Evolutionary conservation across 2,113 vertebrate genomes (phyloP), one percentile per base, ranked within the genome.

Genomic region (Atherinomorus stipes): DNA sequence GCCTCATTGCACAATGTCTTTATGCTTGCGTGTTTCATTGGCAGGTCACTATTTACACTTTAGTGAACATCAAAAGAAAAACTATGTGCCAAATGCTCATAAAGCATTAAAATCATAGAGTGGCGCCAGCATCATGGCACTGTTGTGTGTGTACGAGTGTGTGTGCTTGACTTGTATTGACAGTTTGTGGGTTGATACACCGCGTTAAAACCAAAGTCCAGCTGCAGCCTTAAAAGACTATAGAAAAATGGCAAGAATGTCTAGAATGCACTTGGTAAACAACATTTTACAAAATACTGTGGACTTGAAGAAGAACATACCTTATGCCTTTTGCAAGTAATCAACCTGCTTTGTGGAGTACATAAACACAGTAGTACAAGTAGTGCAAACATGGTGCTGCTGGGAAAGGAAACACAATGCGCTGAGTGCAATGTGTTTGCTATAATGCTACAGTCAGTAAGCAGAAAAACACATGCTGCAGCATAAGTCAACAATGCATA

Each of bases 381-480:
- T n/a, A n/a, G n/a, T 70, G 71, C 64, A 52, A 74, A 75, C 73
- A 28, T 38, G 11, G 11, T 18, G 51, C 6, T 12, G 64, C 64
- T 12, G 65, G 53, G 65, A 71, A 58, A 71, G 71, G 42, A 56
- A 78, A 74, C 53, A 50, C 79, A 85, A 87, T 79, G 80, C 61
- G 21, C 79, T 71, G 70, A 74, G 49, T 22, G 16, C 5, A 13
- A 51, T 45, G 62, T 28, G 62, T 56, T 84, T 80, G 70, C 51
- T 53, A 61, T 7, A 25, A 54, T 40, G 61, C 59, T 62, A 34
- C 66, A 82, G 69, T 80, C 81, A 57, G 66, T 72, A 82, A 88
- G 85, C 80, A 76, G 76, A 62, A 89, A 89, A 90, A 82, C 66
- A 87, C 85, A 89, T 74, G 80, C 88, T 89, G 86, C 76, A 78